Percentiles rank a stretch among this genome's conserved stretches.
These are phyloP conservation scores for Acleris cristana DNA, from an alignment of 2,888 invertebrate genomes.

Conservation along the genomic window DNA sequence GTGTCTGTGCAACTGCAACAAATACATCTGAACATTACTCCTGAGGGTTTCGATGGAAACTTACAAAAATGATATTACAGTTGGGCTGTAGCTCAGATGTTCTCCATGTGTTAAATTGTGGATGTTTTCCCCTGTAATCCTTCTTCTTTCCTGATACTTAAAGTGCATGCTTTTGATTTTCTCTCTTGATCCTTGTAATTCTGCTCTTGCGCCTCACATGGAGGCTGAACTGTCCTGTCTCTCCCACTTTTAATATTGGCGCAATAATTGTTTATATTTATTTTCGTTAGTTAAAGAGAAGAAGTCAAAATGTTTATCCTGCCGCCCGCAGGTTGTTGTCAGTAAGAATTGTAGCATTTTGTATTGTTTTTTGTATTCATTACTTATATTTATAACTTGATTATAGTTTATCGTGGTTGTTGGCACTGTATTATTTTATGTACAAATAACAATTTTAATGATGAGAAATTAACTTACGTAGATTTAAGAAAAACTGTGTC, in stretches of 20 bases:
- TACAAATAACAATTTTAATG: constrained; percentile 81
- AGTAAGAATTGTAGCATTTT: constrained; percentile 55
- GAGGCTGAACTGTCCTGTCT: constrained; percentile 8
- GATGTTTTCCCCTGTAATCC: constrained; percentile 16
- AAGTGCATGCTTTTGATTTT: constrained; percentile 10
- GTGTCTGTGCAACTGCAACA: constrained; percentile 40
- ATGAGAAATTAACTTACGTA: constrained; percentile 73
- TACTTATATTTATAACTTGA: constrained; percentile 72
- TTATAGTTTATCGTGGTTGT: constrained; percentile 80
- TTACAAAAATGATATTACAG: constrained; percentile 4
- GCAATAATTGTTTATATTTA: constrained; percentile 37
- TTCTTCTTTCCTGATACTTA: constrained; percentile 25
- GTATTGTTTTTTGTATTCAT: constrained; percentile 73
- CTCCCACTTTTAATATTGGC: constrained; percentile 29
- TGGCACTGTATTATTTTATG: constrained; percentile 79
- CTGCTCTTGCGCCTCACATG: constrained; percentile 2
- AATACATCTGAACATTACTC: constrained; percentile 14
- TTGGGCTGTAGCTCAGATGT: constrained; percentile 11
- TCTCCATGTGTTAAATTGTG: constrained; percentile 8
- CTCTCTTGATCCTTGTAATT: constrained; percentile 10
- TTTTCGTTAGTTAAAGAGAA: constrained; percentile 24
- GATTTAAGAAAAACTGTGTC: constrained; percentile 55
- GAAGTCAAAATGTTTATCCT: constrained; percentile 31
- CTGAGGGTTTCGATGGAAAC: constrained; percentile 19
- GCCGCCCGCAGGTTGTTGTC: constrained; percentile 39